Conservation (phyloP, 2,113 vertebrate genomes). For the Donacobius atricapilla region DNA sequence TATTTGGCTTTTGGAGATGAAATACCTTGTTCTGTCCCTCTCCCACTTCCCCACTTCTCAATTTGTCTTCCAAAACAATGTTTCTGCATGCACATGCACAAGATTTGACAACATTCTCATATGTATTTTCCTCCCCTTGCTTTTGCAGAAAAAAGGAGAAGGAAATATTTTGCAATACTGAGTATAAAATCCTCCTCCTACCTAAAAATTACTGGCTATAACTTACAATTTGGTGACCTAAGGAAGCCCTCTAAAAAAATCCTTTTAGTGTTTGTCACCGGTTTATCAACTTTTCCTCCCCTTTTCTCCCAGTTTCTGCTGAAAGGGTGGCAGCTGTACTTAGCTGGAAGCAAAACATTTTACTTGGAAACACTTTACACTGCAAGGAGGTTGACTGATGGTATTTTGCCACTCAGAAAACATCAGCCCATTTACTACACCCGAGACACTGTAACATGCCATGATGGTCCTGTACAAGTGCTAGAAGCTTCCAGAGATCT, state of each 20-base stretch:
- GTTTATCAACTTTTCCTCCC: not conserved
- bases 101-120: not conserved
- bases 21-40: not conserved
- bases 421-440: not conserved
- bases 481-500: not conserved
- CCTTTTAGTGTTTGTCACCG: not conserved
- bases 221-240: not conserved
- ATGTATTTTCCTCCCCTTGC: not conserved
- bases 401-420: slow-evolving; percentile 1
- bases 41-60: not conserved
- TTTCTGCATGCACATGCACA: not conserved
- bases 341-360: not conserved
- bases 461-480: not conserved
- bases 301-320: not conserved
- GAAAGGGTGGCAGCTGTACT: not conserved
- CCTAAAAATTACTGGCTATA: not conserved
- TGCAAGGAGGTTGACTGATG: not conserved
- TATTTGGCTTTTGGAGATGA: not conserved
- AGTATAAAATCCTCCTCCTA: not conserved
- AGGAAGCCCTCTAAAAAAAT: not conserved
- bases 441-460: not conserved
- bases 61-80: not conserved
- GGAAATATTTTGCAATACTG: not conserved
- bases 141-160: not conserved
- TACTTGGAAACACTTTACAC: not conserved